Evolutionary conservation across 2,113 vertebrate genomes (phyloP).

Genomic region (Oophaga pumilio): DNA sequence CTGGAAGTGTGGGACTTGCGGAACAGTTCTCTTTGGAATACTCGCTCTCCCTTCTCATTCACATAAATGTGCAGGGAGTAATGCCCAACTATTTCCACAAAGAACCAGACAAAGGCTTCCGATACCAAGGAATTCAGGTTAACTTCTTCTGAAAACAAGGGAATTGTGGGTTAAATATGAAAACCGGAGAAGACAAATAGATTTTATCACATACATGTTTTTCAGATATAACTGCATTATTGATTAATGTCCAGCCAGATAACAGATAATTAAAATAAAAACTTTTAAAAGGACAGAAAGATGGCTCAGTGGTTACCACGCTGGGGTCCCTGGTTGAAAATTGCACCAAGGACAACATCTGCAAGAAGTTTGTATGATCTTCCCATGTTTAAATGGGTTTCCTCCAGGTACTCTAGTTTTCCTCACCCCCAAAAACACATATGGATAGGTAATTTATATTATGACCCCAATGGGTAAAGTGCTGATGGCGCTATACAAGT

Average conservation of each 20-base stretch:
- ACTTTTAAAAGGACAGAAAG: too few relatives aligned
- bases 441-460: too few relatives aligned
- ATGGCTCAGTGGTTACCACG: too few relatives aligned
- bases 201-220: neutral
- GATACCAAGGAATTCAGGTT: slow-evolving; percentile 83
- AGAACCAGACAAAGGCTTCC: slow-evolving; percentile 92
- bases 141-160: slow-evolving; percentile 61
- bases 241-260: neutral
- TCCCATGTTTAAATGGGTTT: too few relatives aligned
- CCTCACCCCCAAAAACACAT: too few relatives aligned
- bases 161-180: neutral
- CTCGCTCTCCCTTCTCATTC: slow-evolving; percentile 75
- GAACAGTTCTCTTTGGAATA: slow-evolving; percentile 89
- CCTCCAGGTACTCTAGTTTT: too few relatives aligned
- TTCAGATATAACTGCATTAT: neutral
- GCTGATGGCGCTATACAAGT: too few relatives aligned
- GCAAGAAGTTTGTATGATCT: too few relatives aligned
- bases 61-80: slow-evolving; percentile 89
- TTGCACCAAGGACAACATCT: too few relatives aligned
- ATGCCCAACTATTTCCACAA: slow-evolving; percentile 93
- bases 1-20: slow-evolving; percentile 88
- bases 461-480: too few relatives aligned
- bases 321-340: too few relatives aligned
- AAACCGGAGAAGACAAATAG: neutral
- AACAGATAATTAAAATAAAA: too few relatives aligned